phyloP scores from a whole-genome alignment of 2,797 vertebrate genomes.

The Enteromius paludinosus region DNA sequence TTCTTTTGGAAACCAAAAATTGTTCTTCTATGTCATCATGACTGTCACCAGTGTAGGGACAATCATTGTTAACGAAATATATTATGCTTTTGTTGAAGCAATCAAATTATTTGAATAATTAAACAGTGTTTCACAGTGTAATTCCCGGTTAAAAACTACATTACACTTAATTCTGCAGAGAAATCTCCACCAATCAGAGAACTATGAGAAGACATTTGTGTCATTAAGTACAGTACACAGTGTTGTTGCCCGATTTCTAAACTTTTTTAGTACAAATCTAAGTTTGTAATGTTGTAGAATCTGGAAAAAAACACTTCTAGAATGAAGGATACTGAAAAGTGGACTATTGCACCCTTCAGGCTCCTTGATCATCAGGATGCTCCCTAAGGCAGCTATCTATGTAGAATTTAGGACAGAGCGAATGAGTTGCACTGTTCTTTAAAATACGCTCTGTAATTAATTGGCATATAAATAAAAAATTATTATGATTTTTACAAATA shows the following conservation, averaged over 20 bases:
- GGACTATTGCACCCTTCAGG: neutral
- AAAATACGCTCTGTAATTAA: neutral
- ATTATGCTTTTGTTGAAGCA: neutral
- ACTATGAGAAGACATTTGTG: neutral
- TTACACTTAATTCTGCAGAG: neutral
- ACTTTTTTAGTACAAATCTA: neutral
- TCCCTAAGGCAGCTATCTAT: neutral
- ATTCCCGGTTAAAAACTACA: neutral
- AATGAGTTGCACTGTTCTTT: conserved; percentile 14
- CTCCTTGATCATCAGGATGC: conserved; percentile 51
- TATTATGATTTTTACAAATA: neutral
- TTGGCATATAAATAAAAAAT: neutral
- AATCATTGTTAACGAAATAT: neutral
- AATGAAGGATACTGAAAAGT: neutral
- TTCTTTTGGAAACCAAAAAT: neutral
- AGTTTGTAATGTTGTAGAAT: neutral
- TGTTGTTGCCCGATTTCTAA: neutral
- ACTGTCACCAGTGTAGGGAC: too few species aligned
- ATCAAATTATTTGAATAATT: neutral
- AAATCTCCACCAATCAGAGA: neutral
- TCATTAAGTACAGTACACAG: neutral
- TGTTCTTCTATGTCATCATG: neutral
- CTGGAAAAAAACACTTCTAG: neutral
- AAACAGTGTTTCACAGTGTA: neutral
- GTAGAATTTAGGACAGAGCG: neutral